Evolutionary conservation across 2,113 vertebrate genomes (phyloP), one percentile per base, ranked within the genome.

Genomic region (Podarcis cretensis): DNA sequence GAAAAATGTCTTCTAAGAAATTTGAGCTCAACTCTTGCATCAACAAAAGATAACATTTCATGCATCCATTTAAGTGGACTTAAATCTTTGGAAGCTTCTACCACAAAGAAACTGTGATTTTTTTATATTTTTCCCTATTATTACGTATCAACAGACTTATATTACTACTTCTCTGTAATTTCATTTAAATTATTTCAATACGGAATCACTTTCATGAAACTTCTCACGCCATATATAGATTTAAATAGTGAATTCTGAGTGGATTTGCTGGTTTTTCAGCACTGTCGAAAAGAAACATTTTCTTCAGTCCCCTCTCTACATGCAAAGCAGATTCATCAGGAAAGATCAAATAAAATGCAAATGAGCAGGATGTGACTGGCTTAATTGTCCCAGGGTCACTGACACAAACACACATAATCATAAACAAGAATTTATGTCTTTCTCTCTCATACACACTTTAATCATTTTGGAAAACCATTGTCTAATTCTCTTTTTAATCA

Each of bases 281-380:
- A 69, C 2, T 81, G 2, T 48, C 18, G 54, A 32, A 65, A 14
- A 75, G 1, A 83, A 37, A 76, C 1, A 32, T 74, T 87, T 90
- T 85, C 8, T 81, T 2, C 5, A 84, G 66, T 57, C 7, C 88
- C 14, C 68, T 74, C 1, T 54, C 0, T 13, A 78, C 1, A 84
- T 30, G 37, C 16, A 76, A 27, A 89, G 84, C 54, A 90, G 86
- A 81, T 87, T 86, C 78, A 78, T 57, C n/a, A 80, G 27, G 1
- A 43, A 32, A 21, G 7, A 74, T 90, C 85, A 82, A 40, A 0
- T 6, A 73, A 84, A 54, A 68, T 18, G 2, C 0, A 89, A 83
- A 81, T 89, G 6, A 75, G 86, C 71, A 75, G 0, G 75, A 71
- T 90, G 83, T 66, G 84, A 2, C 6, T 86, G 84, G 78, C 75